Evolutionary conservation across 1,140 invertebrate genomes (phyloP).

Genomic region (Neotoxoptera formosana): DNA sequence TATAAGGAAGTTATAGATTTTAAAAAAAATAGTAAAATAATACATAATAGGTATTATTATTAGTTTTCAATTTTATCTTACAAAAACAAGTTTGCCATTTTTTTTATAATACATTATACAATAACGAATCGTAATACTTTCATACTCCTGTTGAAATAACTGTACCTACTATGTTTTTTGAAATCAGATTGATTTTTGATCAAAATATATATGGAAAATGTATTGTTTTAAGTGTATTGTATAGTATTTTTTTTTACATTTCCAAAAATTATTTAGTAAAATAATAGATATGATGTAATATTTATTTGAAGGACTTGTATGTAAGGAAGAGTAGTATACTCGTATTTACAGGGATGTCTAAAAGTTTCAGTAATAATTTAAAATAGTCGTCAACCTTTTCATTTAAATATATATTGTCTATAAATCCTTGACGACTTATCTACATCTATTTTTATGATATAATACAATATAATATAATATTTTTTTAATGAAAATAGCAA

Average conservation of each 20-base stretch:
- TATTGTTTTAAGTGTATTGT: neutral
- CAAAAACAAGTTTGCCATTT: neutral
- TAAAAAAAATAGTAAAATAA: neutral
- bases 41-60: neutral
- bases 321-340: neutral
- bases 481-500: neutral
- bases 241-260: neutral
- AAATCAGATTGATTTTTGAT: neutral
- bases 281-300: neutral
- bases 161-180: neutral
- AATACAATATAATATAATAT: neutral
- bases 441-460: neutral
- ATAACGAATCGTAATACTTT: neutral
- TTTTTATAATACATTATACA: neutral
- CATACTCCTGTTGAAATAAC: neutral
- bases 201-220: neutral
- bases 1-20: neutral
- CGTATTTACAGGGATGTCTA: neutral
- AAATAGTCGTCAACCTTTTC: neutral
- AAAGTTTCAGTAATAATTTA: conserved; percentile 3
- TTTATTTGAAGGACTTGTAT: conserved; percentile 7
- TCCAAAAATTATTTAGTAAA: neutral
- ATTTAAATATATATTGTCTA: neutral
- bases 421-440: neutral
- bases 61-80: neutral